Evolutionary conservation across 2,888 invertebrate species (phyloP).

Genomic region (Sclerodermus sp.): DNA sequence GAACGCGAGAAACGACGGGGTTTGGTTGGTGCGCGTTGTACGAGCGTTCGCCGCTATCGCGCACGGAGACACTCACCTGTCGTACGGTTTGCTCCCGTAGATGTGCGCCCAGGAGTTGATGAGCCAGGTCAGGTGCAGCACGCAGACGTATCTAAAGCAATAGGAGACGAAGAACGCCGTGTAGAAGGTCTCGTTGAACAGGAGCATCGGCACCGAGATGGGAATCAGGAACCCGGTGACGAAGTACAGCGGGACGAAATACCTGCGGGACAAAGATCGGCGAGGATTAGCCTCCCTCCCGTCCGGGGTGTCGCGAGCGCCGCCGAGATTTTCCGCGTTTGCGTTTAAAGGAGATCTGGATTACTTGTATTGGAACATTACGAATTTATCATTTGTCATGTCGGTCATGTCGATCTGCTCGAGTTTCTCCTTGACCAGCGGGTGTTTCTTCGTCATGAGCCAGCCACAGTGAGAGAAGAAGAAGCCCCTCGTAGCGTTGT

Average conservation of each 20-base stretch:
- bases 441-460: conserved; percentile 79
- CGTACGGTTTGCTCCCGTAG: conserved; percentile 27
- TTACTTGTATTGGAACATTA: conserved; percentile 76
- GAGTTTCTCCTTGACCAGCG: conserved; percentile 70
- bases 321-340: background rate
- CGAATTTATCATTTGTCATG: conserved; percentile 69
- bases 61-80: conserved; percentile 26
- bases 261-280: conserved; percentile 66
- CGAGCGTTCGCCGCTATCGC: no score
- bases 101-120: conserved; percentile 77
- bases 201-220: conserved; percentile 66
- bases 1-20: conserved; percentile 4
- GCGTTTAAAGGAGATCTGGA: background rate
- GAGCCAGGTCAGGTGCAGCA: conserved; percentile 77
- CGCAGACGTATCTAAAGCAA: conserved; percentile 65
- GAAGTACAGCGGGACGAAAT: conserved; percentile 66
- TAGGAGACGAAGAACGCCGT: conserved; percentile 66
- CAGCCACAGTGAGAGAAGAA: conserved; percentile 89
- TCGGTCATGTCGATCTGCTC: conserved; percentile 75
- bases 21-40: no score
- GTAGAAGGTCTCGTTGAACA: conserved; percentile 69
- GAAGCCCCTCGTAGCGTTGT: conserved; percentile 79
- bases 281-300: no score
- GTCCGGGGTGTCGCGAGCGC: no score
- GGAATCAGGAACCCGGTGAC: conserved; percentile 67